Conservation (phyloP, 2,888 invertebrate genomes). For the Chorisops tibialis region DNA sequence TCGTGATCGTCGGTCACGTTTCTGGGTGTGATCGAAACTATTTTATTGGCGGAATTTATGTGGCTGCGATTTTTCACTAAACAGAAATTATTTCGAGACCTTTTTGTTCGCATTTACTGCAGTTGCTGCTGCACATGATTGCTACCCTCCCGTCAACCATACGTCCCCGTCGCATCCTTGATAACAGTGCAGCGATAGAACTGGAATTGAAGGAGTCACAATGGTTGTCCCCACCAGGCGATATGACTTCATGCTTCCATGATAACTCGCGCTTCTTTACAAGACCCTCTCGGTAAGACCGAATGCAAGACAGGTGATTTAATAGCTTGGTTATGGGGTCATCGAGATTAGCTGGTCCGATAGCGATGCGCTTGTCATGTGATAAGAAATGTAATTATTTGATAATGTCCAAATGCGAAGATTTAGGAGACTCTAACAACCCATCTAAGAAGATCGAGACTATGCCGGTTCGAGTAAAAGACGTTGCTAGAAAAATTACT, state of each 20-base stretch:
- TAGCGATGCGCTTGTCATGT: constrained; percentile 26
- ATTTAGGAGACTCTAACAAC: too few relatives aligned
- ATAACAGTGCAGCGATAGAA: too few relatives aligned
- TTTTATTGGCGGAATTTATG: constrained; percentile 47
- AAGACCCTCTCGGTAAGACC: background rate
- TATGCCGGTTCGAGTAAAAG: too few relatives aligned
- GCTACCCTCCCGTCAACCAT: background rate
- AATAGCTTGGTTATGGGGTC: constrained; percentile 30
- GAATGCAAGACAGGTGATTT: constrained; percentile 30
- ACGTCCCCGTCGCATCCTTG: too few relatives aligned
- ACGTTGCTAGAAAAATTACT: too few relatives aligned
- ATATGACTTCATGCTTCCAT: background rate
- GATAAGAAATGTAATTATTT: constrained; percentile 34
- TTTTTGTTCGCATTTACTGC: constrained; percentile 4
- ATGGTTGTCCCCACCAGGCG: background rate
- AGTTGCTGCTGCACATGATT: constrained; percentile 6
- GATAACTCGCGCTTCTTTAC: background rate
- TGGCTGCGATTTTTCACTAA: constrained; percentile 29
- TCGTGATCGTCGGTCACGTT: constrained; percentile 47
- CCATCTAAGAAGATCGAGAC: too few relatives aligned
- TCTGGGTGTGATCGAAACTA: constrained; percentile 48
- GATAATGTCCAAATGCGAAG: constrained; percentile 24
- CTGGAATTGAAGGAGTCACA: too few relatives aligned
- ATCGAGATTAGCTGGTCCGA: constrained; percentile 28
- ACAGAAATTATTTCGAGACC: constrained; percentile 17